Base-by-base conservation (phyloP, 2,113 vertebrate genomes). In the Halichoeres trimaculatus region DNA sequence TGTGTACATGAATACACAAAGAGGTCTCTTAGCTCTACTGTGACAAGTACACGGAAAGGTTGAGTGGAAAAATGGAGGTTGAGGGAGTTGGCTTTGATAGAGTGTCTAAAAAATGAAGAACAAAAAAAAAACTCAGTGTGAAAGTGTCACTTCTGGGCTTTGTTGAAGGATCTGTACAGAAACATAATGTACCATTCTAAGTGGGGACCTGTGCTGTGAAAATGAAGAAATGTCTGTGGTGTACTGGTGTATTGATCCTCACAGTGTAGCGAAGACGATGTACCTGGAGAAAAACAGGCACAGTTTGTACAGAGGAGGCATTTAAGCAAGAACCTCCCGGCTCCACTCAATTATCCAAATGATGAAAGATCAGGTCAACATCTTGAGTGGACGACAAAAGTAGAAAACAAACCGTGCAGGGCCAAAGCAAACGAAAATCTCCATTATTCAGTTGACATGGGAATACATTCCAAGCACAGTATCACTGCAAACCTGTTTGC, bases 21-120 rank as follows among this genome's bases (percentile, higher is more conserved):
- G 53, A 66, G 66, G 56, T 53, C 83, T 75, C 47, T 74, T 35
- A 70, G 72, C 77, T 56, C 77, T 65, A n/a, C 66, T 76, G 83
- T 80, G 75, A 86, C 22, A 70, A 70, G 59, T 54, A 68, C 72
- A 69, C 34, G 63, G 50, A 80, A 59, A 76, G 55, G 69, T 71
- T 84, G 19, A 56, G 62, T 51, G 64, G 26, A 74, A 64, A 71
- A 73, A 60, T 51, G 67, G 45, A n/a, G 64, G 84, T 71, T 63
- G 74, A 86, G 56, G 34, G 51, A 55, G 72, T 20, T 74, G 57
- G 76, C 72, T 84, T 76, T 81, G 87, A 90, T 77, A 70, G 74
- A 48, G 50, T 63, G 75, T 78, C 62, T 63, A 61, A 88, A 84
- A 88, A 89, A 77, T 81, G 45, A 90, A 88, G 81, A 88, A 88